Evolutionary conservation across 2,797 vertebrate genomes (phyloP).

Genomic region (Perodicticus potto): DNA sequence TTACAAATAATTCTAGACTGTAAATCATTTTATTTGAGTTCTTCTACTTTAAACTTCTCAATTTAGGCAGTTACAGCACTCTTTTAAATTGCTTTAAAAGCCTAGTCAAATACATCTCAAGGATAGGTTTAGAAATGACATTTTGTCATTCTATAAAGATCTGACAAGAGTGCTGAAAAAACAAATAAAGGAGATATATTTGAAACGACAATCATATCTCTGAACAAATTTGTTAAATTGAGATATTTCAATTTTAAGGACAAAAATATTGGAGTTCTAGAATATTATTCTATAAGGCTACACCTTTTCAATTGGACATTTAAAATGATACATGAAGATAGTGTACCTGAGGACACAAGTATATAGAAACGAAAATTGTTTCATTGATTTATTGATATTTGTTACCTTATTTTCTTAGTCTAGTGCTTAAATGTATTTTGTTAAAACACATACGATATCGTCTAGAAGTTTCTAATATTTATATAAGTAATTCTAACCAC

Average conservation of each 20-base stretch:
- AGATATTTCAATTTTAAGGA: constrained; percentile 50
- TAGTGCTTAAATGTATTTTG: background rate
- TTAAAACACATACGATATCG: background rate
- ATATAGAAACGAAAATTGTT: constrained; percentile 26
- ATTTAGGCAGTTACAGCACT: constrained; percentile 74
- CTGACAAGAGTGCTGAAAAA: constrained; percentile 4
- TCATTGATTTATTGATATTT: background rate
- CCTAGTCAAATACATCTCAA: constrained; percentile 59
- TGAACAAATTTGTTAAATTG: background rate
- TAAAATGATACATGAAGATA: background rate
- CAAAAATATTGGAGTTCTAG: background rate
- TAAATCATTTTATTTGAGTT: constrained; percentile 65
- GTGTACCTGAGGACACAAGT: background rate
- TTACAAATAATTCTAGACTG: constrained; percentile 77
- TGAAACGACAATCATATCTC: constrained; percentile 22
- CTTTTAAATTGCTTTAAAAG: constrained; percentile 83
- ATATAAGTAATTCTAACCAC: background rate
- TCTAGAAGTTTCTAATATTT: background rate
- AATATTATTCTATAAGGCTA: background rate
- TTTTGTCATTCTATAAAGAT: constrained; percentile 54
- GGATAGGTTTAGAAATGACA: constrained; percentile 59
- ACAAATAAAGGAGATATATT: constrained; percentile 44
- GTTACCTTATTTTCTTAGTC: background rate
- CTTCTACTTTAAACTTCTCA: constrained; percentile 60
- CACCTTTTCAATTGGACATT: background rate